A percentile compares a stretch with the other conserved stretches of the same genome.
phyloP scores from a whole-genome alignment of 2,888 invertebrate species.

The Epinotia nisella region DNA sequence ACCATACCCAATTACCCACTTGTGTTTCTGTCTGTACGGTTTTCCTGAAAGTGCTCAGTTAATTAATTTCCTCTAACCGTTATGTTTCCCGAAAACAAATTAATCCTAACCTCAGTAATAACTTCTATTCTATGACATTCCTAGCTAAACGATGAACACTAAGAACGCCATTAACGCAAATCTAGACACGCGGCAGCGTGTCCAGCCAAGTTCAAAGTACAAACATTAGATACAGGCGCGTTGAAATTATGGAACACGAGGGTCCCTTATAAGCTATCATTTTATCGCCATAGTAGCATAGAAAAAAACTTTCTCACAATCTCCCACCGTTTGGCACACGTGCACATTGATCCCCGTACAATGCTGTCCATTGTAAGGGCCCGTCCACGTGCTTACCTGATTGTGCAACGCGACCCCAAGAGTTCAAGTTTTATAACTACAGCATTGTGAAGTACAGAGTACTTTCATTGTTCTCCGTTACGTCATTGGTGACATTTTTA shows the following conservation, averaged over 20 bases:
- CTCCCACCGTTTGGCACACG: conserved; percentile 8
- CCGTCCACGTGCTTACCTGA: conserved; percentile 57
- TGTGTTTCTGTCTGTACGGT: no score
- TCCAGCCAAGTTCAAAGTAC: no score
- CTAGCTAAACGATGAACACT: no score
- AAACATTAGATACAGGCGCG: neutral
- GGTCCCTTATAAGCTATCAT: neutral
- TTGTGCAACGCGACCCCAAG: conserved; percentile 51
- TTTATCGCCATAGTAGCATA: neutral
- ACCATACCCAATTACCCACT: no score
- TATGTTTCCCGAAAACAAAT: no score
- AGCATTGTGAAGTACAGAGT: conserved; percentile 20
- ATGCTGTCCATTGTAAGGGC: conserved; percentile 34
- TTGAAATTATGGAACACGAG: neutral
- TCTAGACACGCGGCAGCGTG: no score
- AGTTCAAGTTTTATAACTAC: conserved; percentile 44
- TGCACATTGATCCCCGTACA: conserved; percentile 28
- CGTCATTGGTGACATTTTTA: conserved; percentile 31
- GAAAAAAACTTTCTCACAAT: conserved; percentile 24
- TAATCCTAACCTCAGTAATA: no score
- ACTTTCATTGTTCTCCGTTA: conserved; percentile 39
- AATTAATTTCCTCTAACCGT: no score
- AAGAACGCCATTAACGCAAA: no score
- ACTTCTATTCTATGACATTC: no score
- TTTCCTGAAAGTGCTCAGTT: no score